Evolutionary conservation across 92 coral and sea anemone species (phyloP).

Genomic region (Micromussa lordhowensis): DNA sequence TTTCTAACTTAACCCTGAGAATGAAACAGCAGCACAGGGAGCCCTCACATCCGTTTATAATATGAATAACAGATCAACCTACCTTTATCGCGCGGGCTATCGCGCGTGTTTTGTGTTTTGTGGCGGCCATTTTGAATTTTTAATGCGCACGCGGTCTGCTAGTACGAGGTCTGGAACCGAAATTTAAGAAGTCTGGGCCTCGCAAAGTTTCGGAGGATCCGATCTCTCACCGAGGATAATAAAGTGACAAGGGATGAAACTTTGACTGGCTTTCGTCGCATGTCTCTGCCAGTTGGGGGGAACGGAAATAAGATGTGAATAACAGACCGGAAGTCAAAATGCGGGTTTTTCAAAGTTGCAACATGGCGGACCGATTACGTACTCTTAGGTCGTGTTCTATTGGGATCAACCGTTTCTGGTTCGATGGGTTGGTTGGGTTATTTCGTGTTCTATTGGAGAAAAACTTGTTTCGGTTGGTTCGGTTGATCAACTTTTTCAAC

Average conservation of each 20-base stretch:
- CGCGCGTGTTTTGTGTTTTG: too few relatives aligned
- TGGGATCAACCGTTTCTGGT: too few relatives aligned
- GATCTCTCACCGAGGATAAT: not conserved
- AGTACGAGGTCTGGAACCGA: not conserved
- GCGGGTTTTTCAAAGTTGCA: not conserved
- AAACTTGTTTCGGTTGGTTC: too few relatives aligned
- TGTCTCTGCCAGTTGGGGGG: not conserved
- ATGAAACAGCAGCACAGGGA: not conserved
- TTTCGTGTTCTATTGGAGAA: too few relatives aligned
- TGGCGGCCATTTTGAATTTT: too few relatives aligned
- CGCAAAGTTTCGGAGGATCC: not conserved
- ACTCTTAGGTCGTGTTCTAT: too few relatives aligned
- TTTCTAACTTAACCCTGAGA: not conserved
- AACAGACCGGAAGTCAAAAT: not conserved
- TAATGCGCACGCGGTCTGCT: not conserved
- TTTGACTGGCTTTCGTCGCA: not conserved
- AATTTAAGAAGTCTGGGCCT: too few relatives aligned
- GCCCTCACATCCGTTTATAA: not conserved
- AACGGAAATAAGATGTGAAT: not conserved
- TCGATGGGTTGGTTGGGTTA: too few relatives aligned
- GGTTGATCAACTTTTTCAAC: too few relatives aligned
- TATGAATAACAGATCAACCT: too few relatives aligned
- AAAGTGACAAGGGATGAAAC: not conserved
- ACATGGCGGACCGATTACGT: not conserved
- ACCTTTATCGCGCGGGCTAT: too few relatives aligned